phyloP scores from a whole-genome alignment of 2,113 vertebrate species.

The Excalfactoria chinensis region DNA sequence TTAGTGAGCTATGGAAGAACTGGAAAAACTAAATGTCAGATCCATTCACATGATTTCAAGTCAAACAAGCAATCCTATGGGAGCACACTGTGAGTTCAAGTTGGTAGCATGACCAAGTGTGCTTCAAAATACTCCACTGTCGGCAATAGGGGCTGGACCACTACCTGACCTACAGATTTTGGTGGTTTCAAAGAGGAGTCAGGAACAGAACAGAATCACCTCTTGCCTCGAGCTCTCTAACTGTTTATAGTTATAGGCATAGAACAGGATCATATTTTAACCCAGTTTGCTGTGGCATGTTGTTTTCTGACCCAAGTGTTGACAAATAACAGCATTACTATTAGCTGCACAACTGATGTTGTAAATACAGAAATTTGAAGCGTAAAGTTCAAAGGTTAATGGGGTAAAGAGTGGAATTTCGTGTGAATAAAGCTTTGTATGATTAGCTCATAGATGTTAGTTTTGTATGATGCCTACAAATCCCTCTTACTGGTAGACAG shows the following conservation, averaged over 20 bases:
- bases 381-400: neutral
- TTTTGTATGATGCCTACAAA: neutral
- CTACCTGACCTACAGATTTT: neutral
- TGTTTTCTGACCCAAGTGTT: neutral
- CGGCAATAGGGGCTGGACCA: neutral
- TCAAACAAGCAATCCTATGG: neutral
- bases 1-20: neutral
- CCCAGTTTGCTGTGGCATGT: neutral
- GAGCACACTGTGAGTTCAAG: neutral
- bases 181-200: neutral
- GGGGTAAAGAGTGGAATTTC: neutral
- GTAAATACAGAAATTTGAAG: neutral
- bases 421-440: neutral
- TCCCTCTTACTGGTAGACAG: conserved; percentile 19
- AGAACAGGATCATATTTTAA: neutral
- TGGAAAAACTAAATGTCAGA: neutral
- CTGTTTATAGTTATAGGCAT: neutral
- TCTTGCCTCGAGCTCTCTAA: neutral
- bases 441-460: neutral
- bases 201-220: neutral
- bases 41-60: neutral
- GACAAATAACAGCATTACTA: neutral
- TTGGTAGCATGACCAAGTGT: neutral
- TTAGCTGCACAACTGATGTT: neutral
- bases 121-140: neutral